These are phyloP conservation scores for Paratilapia polleni DNA, from an alignment of 2,113 vertebrate species.

Conservation along the genomic window DNA sequence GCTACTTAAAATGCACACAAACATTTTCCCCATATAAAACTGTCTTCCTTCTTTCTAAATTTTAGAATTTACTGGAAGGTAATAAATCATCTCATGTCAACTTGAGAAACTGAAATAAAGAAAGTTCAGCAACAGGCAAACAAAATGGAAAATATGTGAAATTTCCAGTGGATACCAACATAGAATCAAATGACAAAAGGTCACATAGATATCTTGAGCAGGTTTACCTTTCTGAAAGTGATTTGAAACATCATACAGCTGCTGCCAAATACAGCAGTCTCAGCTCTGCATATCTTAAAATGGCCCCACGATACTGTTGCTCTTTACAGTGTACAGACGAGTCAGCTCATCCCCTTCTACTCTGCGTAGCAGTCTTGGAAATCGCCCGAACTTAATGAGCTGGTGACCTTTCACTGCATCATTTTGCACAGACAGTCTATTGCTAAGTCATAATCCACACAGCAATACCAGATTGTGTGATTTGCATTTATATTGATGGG, in stretches of 20 bases:
- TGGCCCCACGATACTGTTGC: not conserved
- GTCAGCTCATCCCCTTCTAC: constrained; percentile 21
- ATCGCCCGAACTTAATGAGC: constrained; percentile 44
- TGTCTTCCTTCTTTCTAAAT: not conserved
- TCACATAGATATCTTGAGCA: not conserved
- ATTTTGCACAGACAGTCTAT: constrained; percentile 27
- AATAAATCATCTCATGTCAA: not conserved
- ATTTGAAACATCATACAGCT: constrained; percentile 9
- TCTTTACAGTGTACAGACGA: constrained; percentile 28
- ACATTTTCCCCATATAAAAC: not conserved
- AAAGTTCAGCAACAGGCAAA: not conserved
- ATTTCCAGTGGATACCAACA: not conserved
- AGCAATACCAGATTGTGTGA: constrained; percentile 35
- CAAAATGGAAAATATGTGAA: not conserved
- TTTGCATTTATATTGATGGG: constrained; percentile 74
- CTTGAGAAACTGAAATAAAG: not conserved
- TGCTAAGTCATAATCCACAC: constrained; percentile 45
- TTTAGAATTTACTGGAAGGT: not conserved
- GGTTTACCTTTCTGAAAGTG: constrained; percentile 13
- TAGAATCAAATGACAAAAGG: not conserved
- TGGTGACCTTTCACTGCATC: constrained; percentile 56
- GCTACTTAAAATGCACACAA: not conserved
- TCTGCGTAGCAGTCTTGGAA: not conserved
- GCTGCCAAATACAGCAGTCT: not conserved
- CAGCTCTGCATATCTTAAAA: constrained; percentile 8